phyloP scores from a whole-genome alignment of 1,140 invertebrate species.

The Paraescarpia echinospica region DNA sequence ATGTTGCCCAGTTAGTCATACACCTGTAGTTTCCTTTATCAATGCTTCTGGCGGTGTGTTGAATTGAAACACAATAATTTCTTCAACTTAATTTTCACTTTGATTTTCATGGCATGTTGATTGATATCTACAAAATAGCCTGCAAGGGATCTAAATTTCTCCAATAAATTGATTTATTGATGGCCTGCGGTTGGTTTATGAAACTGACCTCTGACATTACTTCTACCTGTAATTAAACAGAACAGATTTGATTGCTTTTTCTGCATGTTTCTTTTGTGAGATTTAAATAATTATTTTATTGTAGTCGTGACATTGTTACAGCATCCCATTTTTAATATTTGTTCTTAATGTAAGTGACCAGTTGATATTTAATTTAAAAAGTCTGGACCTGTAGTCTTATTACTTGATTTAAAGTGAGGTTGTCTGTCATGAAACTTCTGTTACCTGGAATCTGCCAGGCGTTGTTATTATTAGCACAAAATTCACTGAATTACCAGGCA shows the following conservation, averaged over 20 bases:
- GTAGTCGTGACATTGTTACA: not conserved
- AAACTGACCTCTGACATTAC: slow-evolving; percentile 16
- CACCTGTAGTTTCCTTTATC: not conserved
- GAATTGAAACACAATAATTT: not conserved
- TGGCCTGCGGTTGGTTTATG: not conserved
- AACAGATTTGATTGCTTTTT: not conserved
- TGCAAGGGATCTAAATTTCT: not conserved
- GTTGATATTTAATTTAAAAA: too few species aligned
- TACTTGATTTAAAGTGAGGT: too few species aligned
- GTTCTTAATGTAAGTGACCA: too few species aligned
- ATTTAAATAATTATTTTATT: not conserved
- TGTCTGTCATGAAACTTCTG: too few species aligned
- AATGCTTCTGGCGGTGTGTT: not conserved
- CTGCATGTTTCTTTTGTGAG: not conserved
- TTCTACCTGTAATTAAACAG: not conserved
- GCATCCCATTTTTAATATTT: too few species aligned
- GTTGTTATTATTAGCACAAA: too few species aligned
- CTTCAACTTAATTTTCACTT: not conserved
- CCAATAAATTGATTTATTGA: not conserved
- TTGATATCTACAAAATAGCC: not conserved
- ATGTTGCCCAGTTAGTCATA: not conserved
- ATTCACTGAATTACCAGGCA: too few species aligned
- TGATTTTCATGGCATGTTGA: not conserved
- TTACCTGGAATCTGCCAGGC: too few species aligned
- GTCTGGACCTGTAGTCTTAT: too few species aligned